These are phyloP conservation scores for Leptarthrus brevirostris DNA, from an alignment of 2,888 invertebrate genomes.

Conservation along the genomic window DNA sequence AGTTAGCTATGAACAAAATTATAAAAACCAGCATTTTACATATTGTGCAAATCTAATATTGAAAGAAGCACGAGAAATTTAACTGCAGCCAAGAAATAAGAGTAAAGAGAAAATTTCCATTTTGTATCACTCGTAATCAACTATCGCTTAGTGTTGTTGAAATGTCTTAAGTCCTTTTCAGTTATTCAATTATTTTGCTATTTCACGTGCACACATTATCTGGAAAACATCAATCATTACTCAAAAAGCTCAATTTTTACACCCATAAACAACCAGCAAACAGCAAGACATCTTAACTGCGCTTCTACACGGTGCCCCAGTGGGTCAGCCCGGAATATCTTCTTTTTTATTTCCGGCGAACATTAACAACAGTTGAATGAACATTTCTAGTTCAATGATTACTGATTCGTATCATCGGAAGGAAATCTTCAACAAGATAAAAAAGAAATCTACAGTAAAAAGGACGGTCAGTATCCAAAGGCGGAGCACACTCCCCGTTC, in stretches of 20 bases:
- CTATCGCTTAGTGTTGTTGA: too few relatives aligned
- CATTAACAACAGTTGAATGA: constrained; percentile 39
- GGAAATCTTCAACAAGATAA: constrained; percentile 38
- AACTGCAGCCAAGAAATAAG: too few relatives aligned
- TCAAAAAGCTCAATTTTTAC: constrained; percentile 12
- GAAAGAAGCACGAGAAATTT: too few relatives aligned
- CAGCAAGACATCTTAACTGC: constrained; percentile 39
- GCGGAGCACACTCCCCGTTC: not conserved
- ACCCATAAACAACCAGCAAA: constrained; percentile 30
- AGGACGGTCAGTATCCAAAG: not conserved
- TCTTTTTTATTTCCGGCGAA: constrained; percentile 26
- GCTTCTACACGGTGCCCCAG: not conserved
- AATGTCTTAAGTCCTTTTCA: too few relatives aligned
- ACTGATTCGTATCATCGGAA: constrained; percentile 43
- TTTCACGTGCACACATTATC: too few relatives aligned
- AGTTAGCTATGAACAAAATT: too few relatives aligned
- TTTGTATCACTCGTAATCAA: too few relatives aligned
- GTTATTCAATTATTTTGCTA: too few relatives aligned
- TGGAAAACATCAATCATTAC: too few relatives aligned
- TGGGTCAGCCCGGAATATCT: constrained; percentile 5
- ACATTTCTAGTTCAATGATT: constrained; percentile 46
- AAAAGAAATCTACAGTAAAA: not conserved
- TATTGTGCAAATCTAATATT: too few relatives aligned
- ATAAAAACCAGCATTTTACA: too few relatives aligned
- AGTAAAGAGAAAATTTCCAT: too few relatives aligned